Evolutionary conservation across 2,797 vertebrate genomes (phyloP), one percentile per base, ranked within the genome.

Genomic region (Dermochelys coriacea): DNA sequence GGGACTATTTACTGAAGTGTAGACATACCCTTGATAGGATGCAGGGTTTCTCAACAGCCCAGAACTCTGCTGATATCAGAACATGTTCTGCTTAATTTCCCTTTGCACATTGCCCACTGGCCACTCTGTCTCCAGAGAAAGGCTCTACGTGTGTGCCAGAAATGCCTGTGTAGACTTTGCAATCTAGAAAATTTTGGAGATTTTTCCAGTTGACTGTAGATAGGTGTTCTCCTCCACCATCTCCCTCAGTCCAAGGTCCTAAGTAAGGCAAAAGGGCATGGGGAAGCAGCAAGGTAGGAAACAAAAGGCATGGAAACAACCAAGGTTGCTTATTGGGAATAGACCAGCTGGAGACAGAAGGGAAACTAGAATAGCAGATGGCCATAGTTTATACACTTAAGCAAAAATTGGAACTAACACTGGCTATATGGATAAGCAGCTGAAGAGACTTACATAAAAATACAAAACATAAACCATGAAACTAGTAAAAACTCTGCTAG

Each of bases 71-170:
- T 31, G 74, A 2, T 25, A 8, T 52, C 89, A 68, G 64, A 83
- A 57, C 41, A 64, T 59, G 18, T 8, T 55, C 55, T 64, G 12
- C 85, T 29, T 4, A 51, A n/a, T 7, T 31, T 54, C n/a, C 4
- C 0, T 0, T 21, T 91, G 11, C 3, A 2, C 41, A 9, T 34
- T 9, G 41, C 55, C 51, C 8, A 49, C 25, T 78, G 64, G 27
- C 6, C 18, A 27, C 59, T 54, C 37, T 25, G 19, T 71, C 68
- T 71, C 68, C n/a, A 71, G 68, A 41, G 68, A 71, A 41, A 71
- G 68, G 37, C 5, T 12, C 18, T 25, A 37, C 27, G 2, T 27
- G 6, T 47, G 7, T 27, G 19, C 11, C 14, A 16, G 14, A 6
- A 16, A 45, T 18, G 45, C 27, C 14, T 31, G 14, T 77, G 27